Evolutionary conservation across 92 coral and sea anemone species (phyloP).

Genomic region (Parazoanthus swiftii): DNA sequence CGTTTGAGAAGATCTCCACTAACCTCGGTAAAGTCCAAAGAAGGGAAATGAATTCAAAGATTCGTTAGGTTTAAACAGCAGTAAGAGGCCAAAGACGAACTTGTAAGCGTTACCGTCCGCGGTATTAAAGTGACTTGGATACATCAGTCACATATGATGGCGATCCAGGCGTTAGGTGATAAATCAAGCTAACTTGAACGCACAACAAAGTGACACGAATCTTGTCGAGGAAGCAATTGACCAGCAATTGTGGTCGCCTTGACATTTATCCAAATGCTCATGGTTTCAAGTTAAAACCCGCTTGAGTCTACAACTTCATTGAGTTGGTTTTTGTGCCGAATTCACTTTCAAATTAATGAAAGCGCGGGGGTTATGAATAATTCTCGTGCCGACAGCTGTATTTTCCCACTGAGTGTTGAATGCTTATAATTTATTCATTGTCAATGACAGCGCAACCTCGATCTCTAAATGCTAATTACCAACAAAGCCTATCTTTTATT

Average conservation of each 20-base stretch:
- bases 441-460: slow-evolving; percentile 53
- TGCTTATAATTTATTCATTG: slow-evolving; percentile 89
- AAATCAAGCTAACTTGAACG: background rate
- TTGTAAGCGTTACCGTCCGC: background rate
- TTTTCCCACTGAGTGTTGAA: slow-evolving; percentile 49
- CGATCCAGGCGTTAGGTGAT: background rate
- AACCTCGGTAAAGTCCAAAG: slow-evolving; percentile 18
- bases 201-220: slow-evolving; percentile 13
- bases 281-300: slow-evolving; percentile 5
- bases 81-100: background rate
- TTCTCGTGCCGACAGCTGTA: slow-evolving; percentile 56
- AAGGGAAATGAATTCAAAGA: background rate
- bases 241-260: background rate
- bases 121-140: background rate
- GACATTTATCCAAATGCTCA: background rate
- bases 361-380: slow-evolving; percentile 46
- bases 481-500: slow-evolving; percentile 26
- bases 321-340: slow-evolving; percentile 35
- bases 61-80: background rate
- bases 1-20: slow-evolving; percentile 24
- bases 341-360: slow-evolving; percentile 44
- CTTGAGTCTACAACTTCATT: slow-evolving; percentile 10
- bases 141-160: slow-evolving; percentile 5
- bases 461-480: slow-evolving; percentile 87
- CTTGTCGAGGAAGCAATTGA: background rate